Conservation (phyloP, 2,797 vertebrate species). For the Rhinophrynus dorsalis region DNA sequence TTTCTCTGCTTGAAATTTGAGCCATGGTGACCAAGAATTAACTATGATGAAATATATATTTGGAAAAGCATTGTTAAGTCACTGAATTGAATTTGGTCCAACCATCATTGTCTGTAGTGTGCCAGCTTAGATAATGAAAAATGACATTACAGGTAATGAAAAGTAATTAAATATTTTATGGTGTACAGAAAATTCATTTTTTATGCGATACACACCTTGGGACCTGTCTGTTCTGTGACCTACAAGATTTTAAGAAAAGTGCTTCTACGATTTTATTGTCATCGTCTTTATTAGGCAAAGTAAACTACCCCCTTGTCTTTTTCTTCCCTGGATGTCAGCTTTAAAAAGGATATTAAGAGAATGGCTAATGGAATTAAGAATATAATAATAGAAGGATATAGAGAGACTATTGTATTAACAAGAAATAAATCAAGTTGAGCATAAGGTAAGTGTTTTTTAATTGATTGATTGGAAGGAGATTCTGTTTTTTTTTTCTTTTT, state of each 20-base stretch:
- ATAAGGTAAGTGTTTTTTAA: slow-evolving; percentile 99
- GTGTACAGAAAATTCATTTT: slow-evolving; percentile 1
- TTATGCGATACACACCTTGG: slow-evolving; percentile 59
- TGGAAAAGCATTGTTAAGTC: no score
- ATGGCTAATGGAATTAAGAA: slow-evolving; percentile 97
- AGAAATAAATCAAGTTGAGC: slow-evolving; percentile 99
- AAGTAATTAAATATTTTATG: slow-evolving; percentile 1
- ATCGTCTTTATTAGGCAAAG: slow-evolving; percentile 75
- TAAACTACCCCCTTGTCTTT: slow-evolving; percentile 74
- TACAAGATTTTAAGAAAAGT: slow-evolving; percentile 84
- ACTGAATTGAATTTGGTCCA: background rate
- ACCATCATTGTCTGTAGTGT: background rate
- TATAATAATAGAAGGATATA: slow-evolving; percentile 98
- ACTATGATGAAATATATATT: no score
- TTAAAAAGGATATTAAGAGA: slow-evolving; percentile 92
- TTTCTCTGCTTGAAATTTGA: no score
- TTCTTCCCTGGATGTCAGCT: slow-evolving; percentile 84
- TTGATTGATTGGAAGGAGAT: slow-evolving; percentile 98
- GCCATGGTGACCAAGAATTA: no score
- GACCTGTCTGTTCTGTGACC: slow-evolving; percentile 75
- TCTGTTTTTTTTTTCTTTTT: slow-evolving; percentile 81
- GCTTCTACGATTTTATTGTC: slow-evolving; percentile 73
- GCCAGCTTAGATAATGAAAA: background rate
- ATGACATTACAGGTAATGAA: slow-evolving; percentile 1
- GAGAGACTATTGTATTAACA: slow-evolving; percentile 99